phyloP scores from a whole-genome alignment of 2,797 vertebrate genomes.

The Cyprinella venusta region DNA sequence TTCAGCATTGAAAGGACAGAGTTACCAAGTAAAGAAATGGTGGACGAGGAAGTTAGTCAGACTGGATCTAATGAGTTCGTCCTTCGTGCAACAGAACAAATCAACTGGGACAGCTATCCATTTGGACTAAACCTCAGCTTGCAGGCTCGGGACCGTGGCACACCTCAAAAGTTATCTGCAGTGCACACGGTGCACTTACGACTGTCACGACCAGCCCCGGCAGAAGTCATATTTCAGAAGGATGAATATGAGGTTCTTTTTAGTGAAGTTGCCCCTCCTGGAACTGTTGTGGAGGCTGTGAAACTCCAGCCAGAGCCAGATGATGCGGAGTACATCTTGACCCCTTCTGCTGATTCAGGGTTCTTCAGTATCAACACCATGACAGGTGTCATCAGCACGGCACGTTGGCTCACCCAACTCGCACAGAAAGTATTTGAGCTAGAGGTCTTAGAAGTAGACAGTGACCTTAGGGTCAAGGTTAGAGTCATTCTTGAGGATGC shows the following conservation, averaged over 20 bases:
- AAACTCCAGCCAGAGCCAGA: conserved; percentile 84
- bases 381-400: conserved; percentile 90
- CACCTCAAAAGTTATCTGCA: conserved; percentile 87
- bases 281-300: conserved; percentile 83
- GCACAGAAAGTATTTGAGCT: conserved; percentile 84
- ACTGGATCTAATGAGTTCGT: conserved; percentile 78
- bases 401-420: conserved; percentile 81
- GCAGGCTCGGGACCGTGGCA: conserved; percentile 92
- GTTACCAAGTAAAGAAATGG: conserved; percentile 63
- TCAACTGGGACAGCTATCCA: conserved; percentile 85
- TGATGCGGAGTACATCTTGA: conserved; percentile 86
- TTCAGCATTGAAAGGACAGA: conserved; percentile 85
- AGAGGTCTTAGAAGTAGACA: conserved; percentile 81
- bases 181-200: conserved; percentile 81
- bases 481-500: conserved; percentile 86
- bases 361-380: conserved; percentile 89
- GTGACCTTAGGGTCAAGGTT: conserved; percentile 82
- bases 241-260: conserved; percentile 84
- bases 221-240: conserved; percentile 83
- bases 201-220: conserved; percentile 74
- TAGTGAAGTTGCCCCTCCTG: conserved; percentile 93
- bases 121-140: conserved; percentile 91
- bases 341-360: conserved; percentile 80
- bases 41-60: neutral
- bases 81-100: conserved; percentile 81